A percentile compares a stretch with the other conserved stretches of the same genome.
phyloP scores from a whole-genome alignment of 2,113 vertebrate species.

The Cisticola juncidis region DNA sequence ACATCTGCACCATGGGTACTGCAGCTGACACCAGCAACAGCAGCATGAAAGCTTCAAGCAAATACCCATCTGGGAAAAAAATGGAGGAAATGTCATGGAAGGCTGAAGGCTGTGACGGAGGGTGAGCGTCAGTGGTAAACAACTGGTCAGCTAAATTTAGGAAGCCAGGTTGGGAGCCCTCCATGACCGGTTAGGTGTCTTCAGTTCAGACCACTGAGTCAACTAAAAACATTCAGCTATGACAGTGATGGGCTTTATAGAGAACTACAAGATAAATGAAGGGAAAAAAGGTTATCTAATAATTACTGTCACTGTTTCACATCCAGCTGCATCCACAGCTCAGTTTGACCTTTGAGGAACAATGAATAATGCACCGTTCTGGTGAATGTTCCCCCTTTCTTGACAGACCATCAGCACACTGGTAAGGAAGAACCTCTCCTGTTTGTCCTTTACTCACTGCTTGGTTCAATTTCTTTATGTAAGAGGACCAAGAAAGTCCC shows the following conservation, averaged over 20 bases:
- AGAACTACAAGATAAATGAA: constrained; percentile 16
- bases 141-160: neutral
- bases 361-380: neutral
- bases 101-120: neutral
- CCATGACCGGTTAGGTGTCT: neutral
- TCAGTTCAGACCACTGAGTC: neutral
- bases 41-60: neutral
- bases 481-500: neutral
- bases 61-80: neutral
- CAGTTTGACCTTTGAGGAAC: constrained; percentile 7
- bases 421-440: neutral
- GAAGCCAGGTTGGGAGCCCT: neutral
- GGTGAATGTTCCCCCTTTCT: neutral
- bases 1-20: neutral
- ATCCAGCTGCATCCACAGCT: neutral
- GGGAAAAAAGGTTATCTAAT: constrained; percentile 16
- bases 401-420: accelerated
- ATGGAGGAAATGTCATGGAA: neutral
- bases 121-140: accelerated
- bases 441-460: neutral
- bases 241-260: neutral
- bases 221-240: neutral
- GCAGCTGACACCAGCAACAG: neutral
- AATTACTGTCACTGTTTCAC: constrained; percentile 4
- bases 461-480: neutral